Conservation (phyloP, 1,140 invertebrate genomes). For the Nephotettix cincticeps region DNA sequence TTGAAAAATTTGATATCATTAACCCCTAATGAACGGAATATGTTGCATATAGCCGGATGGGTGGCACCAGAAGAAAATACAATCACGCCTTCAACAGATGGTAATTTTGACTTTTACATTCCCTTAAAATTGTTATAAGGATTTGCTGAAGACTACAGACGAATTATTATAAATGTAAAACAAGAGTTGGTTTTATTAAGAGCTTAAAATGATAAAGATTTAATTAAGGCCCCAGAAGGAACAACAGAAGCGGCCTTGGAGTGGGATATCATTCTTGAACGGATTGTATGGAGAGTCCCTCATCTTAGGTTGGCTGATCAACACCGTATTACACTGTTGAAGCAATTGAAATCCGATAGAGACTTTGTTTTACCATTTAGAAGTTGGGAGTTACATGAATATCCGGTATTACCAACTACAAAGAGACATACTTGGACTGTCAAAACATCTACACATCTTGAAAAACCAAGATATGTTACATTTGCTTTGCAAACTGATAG, state of each 20-base stretch:
- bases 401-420: constrained; percentile 42
- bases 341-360: neutral
- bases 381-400: constrained; percentile 46
- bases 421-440: constrained; percentile 40
- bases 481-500: constrained; percentile 32
- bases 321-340: neutral
- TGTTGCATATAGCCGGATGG: constrained; percentile 43
- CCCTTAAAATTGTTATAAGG: no score
- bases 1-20: constrained; percentile 46
- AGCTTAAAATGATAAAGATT: constrained; percentile 41
- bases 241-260: constrained; percentile 2
- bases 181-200: constrained; percentile 50
- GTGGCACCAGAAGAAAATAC: neutral
- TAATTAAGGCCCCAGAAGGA: neutral
- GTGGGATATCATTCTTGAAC: constrained; percentile 38
- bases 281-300: constrained; percentile 40
- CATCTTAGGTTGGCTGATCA: neutral
- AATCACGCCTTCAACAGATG: neutral
- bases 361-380: neutral
- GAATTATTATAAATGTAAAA: no score
- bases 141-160: no score
- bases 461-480: constrained; percentile 33
- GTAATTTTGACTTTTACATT: constrained; percentile 44
- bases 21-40: constrained; percentile 34
- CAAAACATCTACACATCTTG: constrained; percentile 31